phyloP scores from a whole-genome alignment of 35 echinoderm and acorn worm genomes.

The Apostichopus californicus region DNA sequence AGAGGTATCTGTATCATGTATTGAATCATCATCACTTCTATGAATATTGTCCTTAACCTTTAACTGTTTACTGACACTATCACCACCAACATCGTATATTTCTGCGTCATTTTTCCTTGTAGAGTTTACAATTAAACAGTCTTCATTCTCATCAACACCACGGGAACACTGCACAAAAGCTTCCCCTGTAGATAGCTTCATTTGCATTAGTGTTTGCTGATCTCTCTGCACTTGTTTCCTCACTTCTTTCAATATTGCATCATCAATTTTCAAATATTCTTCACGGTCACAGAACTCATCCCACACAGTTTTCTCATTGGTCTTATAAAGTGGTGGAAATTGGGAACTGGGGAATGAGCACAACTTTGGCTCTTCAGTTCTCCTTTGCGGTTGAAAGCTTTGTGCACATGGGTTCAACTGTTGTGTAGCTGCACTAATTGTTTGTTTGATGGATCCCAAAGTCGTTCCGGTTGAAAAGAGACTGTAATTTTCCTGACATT shows the following conservation, averaged over 20 bases:
- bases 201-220: not conserved
- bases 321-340: not conserved
- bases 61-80: not conserved
- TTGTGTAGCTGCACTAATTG: slow-evolving; percentile 61
- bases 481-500: slow-evolving; percentile 76
- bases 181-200: not conserved
- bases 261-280: slow-evolving; percentile 65
- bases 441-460: slow-evolving; percentile 59
- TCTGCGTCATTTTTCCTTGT: not conserved
- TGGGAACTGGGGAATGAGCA: not conserved
- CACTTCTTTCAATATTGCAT: slow-evolving; percentile 72
- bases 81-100: not conserved
- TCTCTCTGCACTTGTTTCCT: slow-evolving; percentile 59
- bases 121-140: too few species aligned
- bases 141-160: slow-evolving; percentile 26
- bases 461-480: slow-evolving; percentile 52
- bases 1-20: not conserved
- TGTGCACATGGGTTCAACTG: slow-evolving; percentile 61
- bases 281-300: slow-evolving; percentile 65
- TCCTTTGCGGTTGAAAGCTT: slow-evolving; percentile 21
- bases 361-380: slow-evolving; percentile 63
- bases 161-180: not conserved
- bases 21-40: not conserved
- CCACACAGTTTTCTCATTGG: slow-evolving; percentile 9
- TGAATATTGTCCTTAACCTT: not conserved